Evolutionary conservation across 2,113 vertebrate genomes (phyloP).

Genomic region (Loxodonta africana): DNA sequence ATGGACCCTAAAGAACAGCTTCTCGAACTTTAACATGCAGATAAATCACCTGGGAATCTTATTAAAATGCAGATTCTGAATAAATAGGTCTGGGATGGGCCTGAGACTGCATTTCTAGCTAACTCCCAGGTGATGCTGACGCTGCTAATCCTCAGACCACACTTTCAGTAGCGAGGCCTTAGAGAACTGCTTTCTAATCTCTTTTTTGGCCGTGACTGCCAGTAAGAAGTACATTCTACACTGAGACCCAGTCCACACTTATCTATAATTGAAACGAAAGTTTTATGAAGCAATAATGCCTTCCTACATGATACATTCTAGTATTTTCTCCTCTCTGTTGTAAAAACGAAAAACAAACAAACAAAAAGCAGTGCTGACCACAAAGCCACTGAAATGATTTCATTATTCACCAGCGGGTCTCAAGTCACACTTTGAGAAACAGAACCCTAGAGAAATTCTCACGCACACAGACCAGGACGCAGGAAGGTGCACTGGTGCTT

Average conservation of each 20-base stretch:
- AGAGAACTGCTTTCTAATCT: conserved; percentile 1
- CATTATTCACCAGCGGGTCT: conserved; percentile 39
- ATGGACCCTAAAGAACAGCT: neutral
- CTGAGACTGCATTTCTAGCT: neutral
- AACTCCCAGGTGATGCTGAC: neutral
- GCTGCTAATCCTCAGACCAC: neutral
- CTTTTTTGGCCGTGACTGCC: neutral
- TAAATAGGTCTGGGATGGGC: neutral
- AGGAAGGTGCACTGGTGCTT: neutral
- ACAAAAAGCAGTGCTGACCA: neutral
- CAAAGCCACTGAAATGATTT: conserved; percentile 44
- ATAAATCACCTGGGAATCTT: neutral
- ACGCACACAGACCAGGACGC: neutral
- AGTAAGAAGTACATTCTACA: conserved; percentile 28
- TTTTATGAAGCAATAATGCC: conserved; percentile 63
- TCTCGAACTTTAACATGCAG: neutral
- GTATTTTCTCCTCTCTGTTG: conserved; percentile 46
- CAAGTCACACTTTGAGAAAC: neutral
- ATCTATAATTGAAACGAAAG: conserved; percentile 63
- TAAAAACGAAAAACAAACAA: neutral
- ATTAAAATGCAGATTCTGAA: neutral
- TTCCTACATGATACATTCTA: neutral
- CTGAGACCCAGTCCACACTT: neutral
- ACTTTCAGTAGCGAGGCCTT: neutral
- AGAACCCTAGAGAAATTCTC: conserved; percentile 46